Base-by-base conservation (phyloP, 2,113 vertebrate species). In the Poeciliopsis prolifica region DNA sequence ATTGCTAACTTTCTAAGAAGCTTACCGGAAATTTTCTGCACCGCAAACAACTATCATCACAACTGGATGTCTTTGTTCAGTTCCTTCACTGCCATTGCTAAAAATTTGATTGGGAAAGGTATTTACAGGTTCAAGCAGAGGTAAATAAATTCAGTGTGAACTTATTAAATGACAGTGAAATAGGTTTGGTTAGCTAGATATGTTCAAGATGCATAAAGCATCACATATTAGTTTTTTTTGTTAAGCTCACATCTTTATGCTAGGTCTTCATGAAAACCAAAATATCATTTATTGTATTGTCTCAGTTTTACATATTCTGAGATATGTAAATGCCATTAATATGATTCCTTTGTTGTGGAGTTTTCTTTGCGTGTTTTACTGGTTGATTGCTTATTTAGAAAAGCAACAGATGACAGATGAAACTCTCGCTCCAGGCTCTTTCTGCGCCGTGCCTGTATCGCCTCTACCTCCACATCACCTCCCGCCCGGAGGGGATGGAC, bases 381-480 rank as follows among this genome's bases (percentile, higher is more conserved):
- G 48, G 48, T 24, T 3, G 48, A 24, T 54, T 7, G 19, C 19
- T 58, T n/a, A 7, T 58, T 24, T 33, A n/a, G 7, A 22, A 12
- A 33, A 17, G 29, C 31, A 64, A 63, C 30, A 63, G 35, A 64
- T 65, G 33, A 80, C n/a, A 37, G 61, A 67, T 81, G 77, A 66
- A 72, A 78, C 44, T 84, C 70, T 69, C 29, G 35, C 63, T 75
- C 42, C 70, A 86, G 78, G 12, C 4, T 2, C 4, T 68, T 67
- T 29, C 48, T 65, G 9, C 29, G 22, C n/a, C 1, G 2, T 24
- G 64, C 63, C 3, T 0, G 0, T 51, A 3, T 63, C 28, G 31
- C 0, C 4, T 19, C 44, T 48, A 6, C 33, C 72, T 33, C 24
- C 33, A 28, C 31, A n/a, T n/a, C 0, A 12, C 14, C 60, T 54